Base-by-base conservation (phyloP, 2,888 invertebrate species). In the Rapana venosa region DNA sequence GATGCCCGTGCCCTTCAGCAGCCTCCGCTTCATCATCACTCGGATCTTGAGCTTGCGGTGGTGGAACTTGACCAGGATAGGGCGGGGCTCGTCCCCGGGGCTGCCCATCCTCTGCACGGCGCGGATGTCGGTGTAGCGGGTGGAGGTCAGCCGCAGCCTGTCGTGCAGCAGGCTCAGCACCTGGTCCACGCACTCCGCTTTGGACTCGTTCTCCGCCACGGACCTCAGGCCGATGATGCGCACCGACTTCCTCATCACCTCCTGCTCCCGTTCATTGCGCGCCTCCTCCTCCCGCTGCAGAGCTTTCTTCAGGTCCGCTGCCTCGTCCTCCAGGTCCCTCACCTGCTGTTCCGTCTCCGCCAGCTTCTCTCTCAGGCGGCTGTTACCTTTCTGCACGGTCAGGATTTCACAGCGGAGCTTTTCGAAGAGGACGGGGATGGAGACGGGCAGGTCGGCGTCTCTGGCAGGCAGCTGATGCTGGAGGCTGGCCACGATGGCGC, bases 1-100 rank as follows among this genome's bases (percentile, higher is more conserved):
- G n/a, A 83, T 47, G 47, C 83, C 83, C 47, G 83, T 47, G 8
- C 83, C 83, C 32, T 83, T 83, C 47, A 83, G 83, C 22, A 47
- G 22, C 47, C 83, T 83, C 5, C 83, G 83, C 32, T 35, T 79
- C 77, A 79, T 79, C 32, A 79, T 32, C 77, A 79, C 77, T 1
- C 32, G 13, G 77, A 32, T 79, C 77, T 32, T 79, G 13, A 15
- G 30, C 20, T 32, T 79, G 20, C 77, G 77, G 20, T 32, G 17
- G 77, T 15, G 13, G 77, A 79, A 79, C 77, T 20, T 79, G 77
- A 79, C 77, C 17, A 79, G 32, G 13, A 79, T 32, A 32, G 77
- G 77, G 13, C 77, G 32, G 5, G 77, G 35, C 32, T 79, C 77
- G 2, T 79, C 35, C 32, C 77, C 77, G 2, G 32, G 30, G 77